Conservation (phyloP, 2,113 vertebrate species). For the Chamaea fasciata region DNA sequence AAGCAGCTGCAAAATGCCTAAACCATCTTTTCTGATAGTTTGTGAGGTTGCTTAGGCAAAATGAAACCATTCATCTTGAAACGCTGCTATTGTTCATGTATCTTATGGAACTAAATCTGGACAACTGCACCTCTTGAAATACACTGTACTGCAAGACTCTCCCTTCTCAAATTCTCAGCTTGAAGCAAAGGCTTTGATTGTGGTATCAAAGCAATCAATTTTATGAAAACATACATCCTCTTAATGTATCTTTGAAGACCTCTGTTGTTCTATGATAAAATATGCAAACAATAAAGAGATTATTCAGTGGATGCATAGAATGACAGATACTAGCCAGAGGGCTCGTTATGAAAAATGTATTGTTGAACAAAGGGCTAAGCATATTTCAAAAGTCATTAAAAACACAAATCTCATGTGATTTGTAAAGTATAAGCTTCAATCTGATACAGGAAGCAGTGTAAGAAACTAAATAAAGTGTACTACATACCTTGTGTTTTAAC, state of each 20-base stretch:
- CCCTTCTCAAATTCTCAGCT: slow-evolving; percentile 47
- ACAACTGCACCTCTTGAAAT: slow-evolving; percentile 23
- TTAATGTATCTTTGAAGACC: slow-evolving; percentile 86
- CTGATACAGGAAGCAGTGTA: slow-evolving; percentile 9
- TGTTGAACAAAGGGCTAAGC: slow-evolving; percentile 84
- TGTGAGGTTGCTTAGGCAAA: background rate
- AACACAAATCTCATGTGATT: slow-evolving; percentile 70
- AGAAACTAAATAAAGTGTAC: background rate
- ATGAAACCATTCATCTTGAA: background rate
- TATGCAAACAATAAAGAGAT: slow-evolving; percentile 86
- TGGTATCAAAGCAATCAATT: slow-evolving; percentile 83
- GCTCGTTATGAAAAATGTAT: slow-evolving; percentile 85
- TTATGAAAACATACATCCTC: slow-evolving; percentile 88
- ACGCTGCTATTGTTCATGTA: background rate
- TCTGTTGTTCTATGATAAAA: slow-evolving; percentile 83
- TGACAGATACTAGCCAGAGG: slow-evolving; percentile 86
- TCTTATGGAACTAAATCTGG: slow-evolving; percentile 7
- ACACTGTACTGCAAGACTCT: background rate
- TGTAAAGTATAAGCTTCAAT: slow-evolving; percentile 58
- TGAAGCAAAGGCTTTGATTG: slow-evolving; percentile 79
- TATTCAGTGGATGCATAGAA: slow-evolving; percentile 71
- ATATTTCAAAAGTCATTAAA: slow-evolving; percentile 86
- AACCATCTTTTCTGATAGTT: background rate
- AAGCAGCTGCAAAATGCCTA: background rate
- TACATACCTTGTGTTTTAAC: slow-evolving; percentile 88